Evolutionary conservation across 1,140 invertebrate species (phyloP).

Genomic region (Dreissena rostriformis): DNA sequence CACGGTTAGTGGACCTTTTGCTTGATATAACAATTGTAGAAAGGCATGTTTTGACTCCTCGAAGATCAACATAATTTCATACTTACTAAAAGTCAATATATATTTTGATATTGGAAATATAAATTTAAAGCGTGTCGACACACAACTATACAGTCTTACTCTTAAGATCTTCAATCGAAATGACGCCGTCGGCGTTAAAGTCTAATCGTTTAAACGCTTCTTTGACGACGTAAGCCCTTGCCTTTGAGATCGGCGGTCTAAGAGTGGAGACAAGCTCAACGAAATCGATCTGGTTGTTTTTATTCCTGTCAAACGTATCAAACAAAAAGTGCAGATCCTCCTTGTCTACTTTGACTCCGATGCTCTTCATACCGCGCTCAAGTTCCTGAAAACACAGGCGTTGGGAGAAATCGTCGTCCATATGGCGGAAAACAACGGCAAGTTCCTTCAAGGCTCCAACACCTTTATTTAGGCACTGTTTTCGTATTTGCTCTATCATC

Average conservation of each 20-base stretch:
- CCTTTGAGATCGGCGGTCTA: constrained; percentile 91
- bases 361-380: constrained; percentile 63
- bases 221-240: constrained; percentile 88
- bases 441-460: constrained; percentile 57
- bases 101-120: too few relatives aligned
- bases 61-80: too few relatives aligned
- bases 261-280: constrained; percentile 71
- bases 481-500: constrained; percentile 16
- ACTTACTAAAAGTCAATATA: too few relatives aligned
- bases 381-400: constrained; percentile 50
- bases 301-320: constrained; percentile 69
- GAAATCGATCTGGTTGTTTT: constrained; percentile 72
- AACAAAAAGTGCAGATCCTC: constrained; percentile 71
- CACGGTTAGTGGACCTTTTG: too few relatives aligned
- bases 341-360: constrained; percentile 59
- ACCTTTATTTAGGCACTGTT: constrained; percentile 10
- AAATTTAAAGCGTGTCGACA: too few relatives aligned
- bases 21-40: too few relatives aligned
- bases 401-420: constrained; percentile 60
- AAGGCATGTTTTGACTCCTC: too few relatives aligned
- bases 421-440: constrained; percentile 56
- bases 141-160: constrained; percentile 72
- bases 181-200: constrained; percentile 91
- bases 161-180: constrained; percentile 91
- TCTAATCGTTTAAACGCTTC: constrained; percentile 95